Conservation (phyloP, 2,797 vertebrate species). For the Trichosurus vulpecula region DNA sequence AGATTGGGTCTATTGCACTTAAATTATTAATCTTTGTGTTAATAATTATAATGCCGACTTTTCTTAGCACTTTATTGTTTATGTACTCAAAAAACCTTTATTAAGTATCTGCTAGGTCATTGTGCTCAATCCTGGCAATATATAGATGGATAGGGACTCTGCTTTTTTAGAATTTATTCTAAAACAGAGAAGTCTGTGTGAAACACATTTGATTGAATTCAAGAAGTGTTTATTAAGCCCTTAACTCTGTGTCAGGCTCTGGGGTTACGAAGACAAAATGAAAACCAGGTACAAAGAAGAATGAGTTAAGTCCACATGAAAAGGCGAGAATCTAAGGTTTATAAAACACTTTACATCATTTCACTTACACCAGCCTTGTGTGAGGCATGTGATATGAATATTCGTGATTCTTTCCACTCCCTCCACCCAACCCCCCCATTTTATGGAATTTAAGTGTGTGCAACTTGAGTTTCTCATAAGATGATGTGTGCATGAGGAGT, state of each 20-base stretch:
- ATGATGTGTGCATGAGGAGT: not conserved
- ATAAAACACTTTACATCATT: not conserved
- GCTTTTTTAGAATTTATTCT: not conserved
- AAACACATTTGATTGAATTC: not conserved
- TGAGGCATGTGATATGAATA: not conserved
- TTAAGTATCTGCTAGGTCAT: not conserved
- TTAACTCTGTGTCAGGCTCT: not conserved
- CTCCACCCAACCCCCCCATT: not conserved
- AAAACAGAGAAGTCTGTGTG: not conserved
- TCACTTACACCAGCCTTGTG: not conserved
- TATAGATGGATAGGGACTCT: not conserved
- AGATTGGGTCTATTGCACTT: not conserved
- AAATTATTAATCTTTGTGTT: not conserved
- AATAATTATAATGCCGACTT: not conserved
- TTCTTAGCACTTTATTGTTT: not conserved
- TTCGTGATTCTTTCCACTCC: not conserved
- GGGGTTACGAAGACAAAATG: not conserved
- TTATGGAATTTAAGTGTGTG: conserved; percentile 6
- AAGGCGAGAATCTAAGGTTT: not conserved
- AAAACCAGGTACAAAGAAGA: not conserved
- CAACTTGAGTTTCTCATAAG: not conserved
- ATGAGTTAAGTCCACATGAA: not conserved
- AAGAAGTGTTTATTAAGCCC: not conserved
- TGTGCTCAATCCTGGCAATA: not conserved
- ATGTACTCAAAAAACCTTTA: not conserved